These are phyloP conservation scores for Notothenia rossii DNA, from an alignment of 2,113 vertebrate species.

Conservation along the genomic window DNA sequence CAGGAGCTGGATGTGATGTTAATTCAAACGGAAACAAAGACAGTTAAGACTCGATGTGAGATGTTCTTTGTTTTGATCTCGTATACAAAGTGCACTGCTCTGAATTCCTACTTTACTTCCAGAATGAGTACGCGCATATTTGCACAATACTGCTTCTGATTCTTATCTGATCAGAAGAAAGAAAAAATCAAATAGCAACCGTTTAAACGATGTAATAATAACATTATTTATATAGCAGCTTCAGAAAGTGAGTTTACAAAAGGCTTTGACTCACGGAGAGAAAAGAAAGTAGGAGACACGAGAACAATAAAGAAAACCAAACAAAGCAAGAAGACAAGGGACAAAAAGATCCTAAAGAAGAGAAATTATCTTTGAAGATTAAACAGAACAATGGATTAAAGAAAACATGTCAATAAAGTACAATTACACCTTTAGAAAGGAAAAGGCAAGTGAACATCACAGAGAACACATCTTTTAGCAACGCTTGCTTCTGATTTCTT, in stretches of 20 bases:
- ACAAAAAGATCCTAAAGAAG: too few species aligned
- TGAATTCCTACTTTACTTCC: slow-evolving; percentile 25
- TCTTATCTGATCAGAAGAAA: slow-evolving; percentile 38
- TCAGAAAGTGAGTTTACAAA: too few species aligned
- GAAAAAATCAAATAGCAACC: neutral
- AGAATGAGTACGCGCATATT: slow-evolving; percentile 48
- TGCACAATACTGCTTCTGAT: slow-evolving; percentile 13
- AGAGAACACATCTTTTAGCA: neutral
- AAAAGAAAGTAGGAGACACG: too few species aligned
- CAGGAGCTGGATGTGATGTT: slow-evolving; percentile 4
- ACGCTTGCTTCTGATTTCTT: neutral
- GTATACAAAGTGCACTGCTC: slow-evolving; percentile 14
- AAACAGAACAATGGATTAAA: too few species aligned
- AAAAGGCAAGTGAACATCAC: too few species aligned
- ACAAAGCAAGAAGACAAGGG: too few species aligned
- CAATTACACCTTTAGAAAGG: too few species aligned
- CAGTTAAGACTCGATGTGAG: slow-evolving; percentile 42
- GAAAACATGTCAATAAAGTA: too few species aligned
- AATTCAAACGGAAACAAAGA: slow-evolving; percentile 41
- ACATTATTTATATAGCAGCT: neutral
- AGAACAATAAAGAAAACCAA: too few species aligned
- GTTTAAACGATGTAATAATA: neutral
- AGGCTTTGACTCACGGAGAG: too few species aligned
- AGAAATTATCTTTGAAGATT: too few species aligned
- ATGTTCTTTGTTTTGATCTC: slow-evolving; percentile 31